Percentiles rank a stretch among this genome's conserved stretches.
phyloP scores from a whole-genome alignment of 2,888 invertebrate species.

The Toxonevra muliebris region DNA sequence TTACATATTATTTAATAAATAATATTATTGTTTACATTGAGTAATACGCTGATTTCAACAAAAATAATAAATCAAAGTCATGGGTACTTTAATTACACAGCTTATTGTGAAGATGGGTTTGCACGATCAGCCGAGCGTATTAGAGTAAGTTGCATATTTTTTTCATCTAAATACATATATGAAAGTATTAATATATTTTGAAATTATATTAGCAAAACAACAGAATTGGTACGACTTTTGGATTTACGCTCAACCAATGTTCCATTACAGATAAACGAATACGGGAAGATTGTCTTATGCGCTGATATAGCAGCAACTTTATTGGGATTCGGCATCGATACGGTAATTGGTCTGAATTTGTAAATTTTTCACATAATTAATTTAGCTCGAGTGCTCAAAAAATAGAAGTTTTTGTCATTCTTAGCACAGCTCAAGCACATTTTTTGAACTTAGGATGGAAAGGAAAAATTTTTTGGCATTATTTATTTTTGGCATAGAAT shows the following conservation, averaged over 20 bases:
- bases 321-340: conserved; percentile 68
- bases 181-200: neutral
- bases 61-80: conserved; percentile 31
- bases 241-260: conserved; percentile 58
- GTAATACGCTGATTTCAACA: no score
- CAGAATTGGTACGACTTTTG: conserved; percentile 57
- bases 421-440: no score
- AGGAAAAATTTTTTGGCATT: no score
- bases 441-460: no score
- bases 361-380: neutral
- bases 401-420: neutral
- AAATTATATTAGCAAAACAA: conserved; percentile 54
- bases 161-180: no score
- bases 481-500: no score
- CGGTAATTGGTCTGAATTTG: conserved; percentile 38
- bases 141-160: conserved; percentile 47
- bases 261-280: conserved; percentile 67
- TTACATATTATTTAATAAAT: no score
- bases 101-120: conserved; percentile 58
- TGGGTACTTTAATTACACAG: conserved; percentile 58
- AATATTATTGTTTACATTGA: no score
- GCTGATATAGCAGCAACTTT: conserved; percentile 70
- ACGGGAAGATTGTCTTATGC: conserved; percentile 71
- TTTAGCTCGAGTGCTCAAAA: neutral
- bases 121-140: conserved; percentile 50